Base-by-base conservation (phyloP, 2,113 vertebrate species). In the Atractosteus spatula region DNA sequence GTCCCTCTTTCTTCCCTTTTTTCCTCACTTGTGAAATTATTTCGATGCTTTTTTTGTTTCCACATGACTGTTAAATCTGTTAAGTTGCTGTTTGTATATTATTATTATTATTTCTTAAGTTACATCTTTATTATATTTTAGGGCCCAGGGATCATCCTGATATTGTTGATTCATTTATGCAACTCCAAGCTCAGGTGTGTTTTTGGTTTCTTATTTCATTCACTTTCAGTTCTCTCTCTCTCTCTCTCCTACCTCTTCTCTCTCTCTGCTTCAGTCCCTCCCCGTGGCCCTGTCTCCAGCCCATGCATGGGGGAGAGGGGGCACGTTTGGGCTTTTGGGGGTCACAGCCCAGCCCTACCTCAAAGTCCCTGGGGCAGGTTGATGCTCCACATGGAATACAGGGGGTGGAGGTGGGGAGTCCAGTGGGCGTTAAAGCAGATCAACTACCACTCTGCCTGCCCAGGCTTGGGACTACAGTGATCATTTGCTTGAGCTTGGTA, bases 121-220 rank as follows among this genome's bases (percentile, higher is more conserved):
- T 98, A 98, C 97, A 99, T 98, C 96, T 99, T 99, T 98, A 99
- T 99, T 98, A 98, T 99, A 98, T 99, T 99, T 98, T 99, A 99
- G 97, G 97, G 95, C 97, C 97, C 97, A 99, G 97, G 97, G 96
- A 99, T 98, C 97, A 99, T 99, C 97, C 97, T 98, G 97, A 99
- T 99, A 99, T 99, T 98, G 97, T 99, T 99, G 97, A 99, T 99
- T 99, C 97, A 98, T 99, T 99, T 98, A 99, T 99, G 97, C 97
- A 99, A 98, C 97, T 99, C 97, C 97, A 98, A 96, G 96, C 96
- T 98, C 97, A 99, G 97, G 97, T 99, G 97, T 99, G 97, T 99
- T 99, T 93, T 99, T 99, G 95, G 96, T 98, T 99, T 94, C 95
- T 99, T 99, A 98, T 98, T 94, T 99, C 97, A 99, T 98, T 98